Evolutionary conservation across 1,140 invertebrate genomes (phyloP).

Genomic region (Forficula auricularia): DNA sequence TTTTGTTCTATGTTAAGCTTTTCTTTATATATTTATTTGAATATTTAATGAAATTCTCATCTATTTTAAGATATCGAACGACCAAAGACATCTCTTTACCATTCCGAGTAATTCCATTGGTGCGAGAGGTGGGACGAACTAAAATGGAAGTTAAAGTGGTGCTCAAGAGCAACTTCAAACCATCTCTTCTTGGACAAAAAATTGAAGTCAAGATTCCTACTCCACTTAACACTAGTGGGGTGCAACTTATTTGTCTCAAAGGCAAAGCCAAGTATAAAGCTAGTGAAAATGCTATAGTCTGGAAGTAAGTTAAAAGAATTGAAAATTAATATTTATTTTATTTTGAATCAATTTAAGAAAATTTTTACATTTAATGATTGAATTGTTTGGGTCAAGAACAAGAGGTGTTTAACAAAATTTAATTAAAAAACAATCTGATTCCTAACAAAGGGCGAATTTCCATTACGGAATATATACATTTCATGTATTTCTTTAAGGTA

Average conservation of each 20-base stretch:
- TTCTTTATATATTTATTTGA: no score
- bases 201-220: slow-evolving; percentile 99
- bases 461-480: no score
- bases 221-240: slow-evolving; percentile 94
- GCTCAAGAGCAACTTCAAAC: slow-evolving; percentile 98
- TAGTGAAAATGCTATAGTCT: slow-evolving; percentile 98
- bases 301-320: slow-evolving; percentile 94
- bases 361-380: no score
- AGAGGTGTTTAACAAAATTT: no score
- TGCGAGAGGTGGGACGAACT: slow-evolving; percentile 91
- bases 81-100: slow-evolving; percentile 99
- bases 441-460: no score
- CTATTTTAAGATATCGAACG: slow-evolving; percentile 75
- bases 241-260: slow-evolving; percentile 96
- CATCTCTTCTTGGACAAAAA: slow-evolving; percentile 93
- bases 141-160: slow-evolving; percentile 99
- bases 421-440: no score
- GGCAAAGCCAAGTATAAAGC: slow-evolving; percentile 99
- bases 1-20: no score
- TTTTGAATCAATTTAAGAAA: slow-evolving; percentile 7
- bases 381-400: no score
- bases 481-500: no score
- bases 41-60: no score
- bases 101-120: slow-evolving; percentile 96
- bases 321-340: slow-evolving; percentile 8